These are phyloP conservation scores for Poecile atricapillus DNA, from an alignment of 2,113 vertebrate species.

Conservation along the genomic window DNA sequence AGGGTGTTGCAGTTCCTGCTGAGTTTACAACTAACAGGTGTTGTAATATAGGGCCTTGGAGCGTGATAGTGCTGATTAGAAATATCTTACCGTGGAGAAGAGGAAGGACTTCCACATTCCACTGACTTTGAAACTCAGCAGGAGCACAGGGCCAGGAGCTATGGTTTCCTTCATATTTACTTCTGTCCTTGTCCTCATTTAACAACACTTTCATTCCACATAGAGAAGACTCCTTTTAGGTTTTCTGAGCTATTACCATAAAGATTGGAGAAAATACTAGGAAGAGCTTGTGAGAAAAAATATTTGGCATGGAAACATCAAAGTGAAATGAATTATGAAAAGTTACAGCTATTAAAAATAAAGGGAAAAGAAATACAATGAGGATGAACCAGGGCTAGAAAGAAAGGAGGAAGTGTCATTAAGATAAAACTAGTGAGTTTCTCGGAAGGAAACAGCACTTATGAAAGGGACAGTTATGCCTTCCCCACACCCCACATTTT, in stretches of 20 bases:
- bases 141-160: background rate
- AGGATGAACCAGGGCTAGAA: background rate
- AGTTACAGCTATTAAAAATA: background rate
- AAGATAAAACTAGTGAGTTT: background rate
- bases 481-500: background rate
- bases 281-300: background rate
- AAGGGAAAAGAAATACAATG: background rate
- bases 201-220: background rate
- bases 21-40: slow-evolving; percentile 21
- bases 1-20: background rate
- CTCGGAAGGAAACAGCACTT: background rate
- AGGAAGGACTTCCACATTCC: background rate
- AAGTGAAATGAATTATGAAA: background rate
- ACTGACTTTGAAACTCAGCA: background rate
- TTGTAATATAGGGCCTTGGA: background rate
- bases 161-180: slow-evolving; percentile 3
- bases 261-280: background rate
- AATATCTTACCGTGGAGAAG: background rate
- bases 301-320: background rate
- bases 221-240: background rate
- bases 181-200: background rate
- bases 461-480: background rate
- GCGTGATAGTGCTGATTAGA: background rate
- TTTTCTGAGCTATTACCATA: background rate
- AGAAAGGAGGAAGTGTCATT: background rate